These are phyloP conservation scores for Dugesia japonica DNA, from an alignment of 2,888 invertebrate species.

Conservation along the genomic window DNA sequence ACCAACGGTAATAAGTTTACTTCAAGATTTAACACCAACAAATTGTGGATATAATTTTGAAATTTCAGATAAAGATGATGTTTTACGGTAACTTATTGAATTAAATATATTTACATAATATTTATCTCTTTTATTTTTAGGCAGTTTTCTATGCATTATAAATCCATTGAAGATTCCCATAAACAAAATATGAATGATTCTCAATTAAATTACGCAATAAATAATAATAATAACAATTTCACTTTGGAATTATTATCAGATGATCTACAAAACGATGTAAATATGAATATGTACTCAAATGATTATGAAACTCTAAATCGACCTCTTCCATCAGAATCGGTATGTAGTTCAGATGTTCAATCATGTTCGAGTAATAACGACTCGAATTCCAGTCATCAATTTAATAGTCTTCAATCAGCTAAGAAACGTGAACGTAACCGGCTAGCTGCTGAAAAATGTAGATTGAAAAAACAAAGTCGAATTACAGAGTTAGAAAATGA, in stretches of 20 bases:
- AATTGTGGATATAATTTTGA: background rate
- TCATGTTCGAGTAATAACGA: slow-evolving; percentile 1
- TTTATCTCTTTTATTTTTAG: background rate
- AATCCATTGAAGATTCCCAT: background rate
- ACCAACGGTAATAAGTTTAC: background rate
- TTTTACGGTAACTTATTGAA: background rate
- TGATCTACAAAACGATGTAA: background rate
- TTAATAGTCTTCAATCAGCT: background rate
- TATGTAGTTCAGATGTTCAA: background rate
- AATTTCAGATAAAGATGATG: background rate
- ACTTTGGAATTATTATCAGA: background rate
- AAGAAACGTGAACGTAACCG: background rate
- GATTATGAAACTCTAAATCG: background rate
- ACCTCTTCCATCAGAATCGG: background rate
- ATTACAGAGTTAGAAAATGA: background rate
- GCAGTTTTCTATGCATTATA: background rate
- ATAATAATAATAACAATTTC: background rate
- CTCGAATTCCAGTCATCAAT: background rate
- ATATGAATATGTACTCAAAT: background rate
- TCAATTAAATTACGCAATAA: background rate
- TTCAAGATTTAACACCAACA: background rate
- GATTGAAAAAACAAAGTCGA: slow-evolving; percentile 1
- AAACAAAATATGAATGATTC: background rate
- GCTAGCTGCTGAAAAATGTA: background rate
- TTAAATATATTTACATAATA: background rate